phyloP scores from a whole-genome alignment of 2,888 invertebrate genomes.

The Synanthedon myopaeformis region DNA sequence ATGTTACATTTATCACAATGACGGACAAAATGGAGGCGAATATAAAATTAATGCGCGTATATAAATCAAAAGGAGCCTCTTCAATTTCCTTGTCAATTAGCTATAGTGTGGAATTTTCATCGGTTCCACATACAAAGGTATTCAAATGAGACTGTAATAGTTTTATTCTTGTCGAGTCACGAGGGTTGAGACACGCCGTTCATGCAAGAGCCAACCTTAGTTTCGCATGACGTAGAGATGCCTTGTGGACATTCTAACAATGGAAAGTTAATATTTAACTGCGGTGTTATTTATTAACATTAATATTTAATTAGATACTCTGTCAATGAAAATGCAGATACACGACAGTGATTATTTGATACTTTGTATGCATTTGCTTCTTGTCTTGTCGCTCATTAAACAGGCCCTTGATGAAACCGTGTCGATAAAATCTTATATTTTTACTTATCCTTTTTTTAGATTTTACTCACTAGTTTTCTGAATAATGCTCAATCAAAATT shows the following conservation, averaged over 20 bases:
- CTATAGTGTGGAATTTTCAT: slow-evolving; percentile 3
- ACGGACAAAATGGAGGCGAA: slow-evolving; percentile 6
- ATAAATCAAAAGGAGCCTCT: slow-evolving; percentile 13
- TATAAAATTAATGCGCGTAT: slow-evolving; percentile 8
- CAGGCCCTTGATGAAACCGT: too few relatives aligned
- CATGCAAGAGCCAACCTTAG: slow-evolving; percentile 27
- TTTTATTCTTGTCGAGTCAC: slow-evolving; percentile 11
- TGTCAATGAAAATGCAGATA: too few relatives aligned
- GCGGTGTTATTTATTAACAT: too few relatives aligned
- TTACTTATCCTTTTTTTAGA: too few relatives aligned
- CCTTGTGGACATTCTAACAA: slow-evolving; percentile 16
- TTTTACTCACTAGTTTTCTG: too few relatives aligned
- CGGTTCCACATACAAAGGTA: slow-evolving; percentile 16
- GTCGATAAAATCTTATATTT: too few relatives aligned
- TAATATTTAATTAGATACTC: too few relatives aligned
- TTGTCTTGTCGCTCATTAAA: too few relatives aligned
- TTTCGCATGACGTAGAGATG: slow-evolving; percentile 6
- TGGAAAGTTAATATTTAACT: slow-evolving; percentile 13
- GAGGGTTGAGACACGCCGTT: slow-evolving; percentile 11
- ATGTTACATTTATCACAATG: too few relatives aligned
- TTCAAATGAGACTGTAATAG: slow-evolving; percentile 17
- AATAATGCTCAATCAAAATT: too few relatives aligned
- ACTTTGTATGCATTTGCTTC: too few relatives aligned
- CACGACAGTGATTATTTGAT: too few relatives aligned
- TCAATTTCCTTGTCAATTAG: slow-evolving; percentile 1